Evolutionary conservation across 2,113 vertebrate species (phyloP).

Genomic region (Bungarus multicinctus): DNA sequence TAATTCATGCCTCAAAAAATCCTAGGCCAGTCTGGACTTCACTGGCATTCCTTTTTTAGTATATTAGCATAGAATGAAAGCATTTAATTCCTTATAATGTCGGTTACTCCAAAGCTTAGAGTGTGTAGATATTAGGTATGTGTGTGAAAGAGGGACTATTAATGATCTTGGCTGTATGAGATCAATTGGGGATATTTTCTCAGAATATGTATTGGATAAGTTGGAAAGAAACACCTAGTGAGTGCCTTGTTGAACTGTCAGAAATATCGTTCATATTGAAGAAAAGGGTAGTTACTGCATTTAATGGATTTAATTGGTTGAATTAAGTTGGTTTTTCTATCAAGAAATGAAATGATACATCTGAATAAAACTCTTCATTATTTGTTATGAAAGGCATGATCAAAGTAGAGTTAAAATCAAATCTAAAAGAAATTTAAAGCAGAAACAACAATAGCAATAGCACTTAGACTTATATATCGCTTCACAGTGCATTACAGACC

Average conservation of each 20-base stretch:
- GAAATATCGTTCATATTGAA: background rate
- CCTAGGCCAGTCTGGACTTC: background rate
- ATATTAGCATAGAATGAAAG: background rate
- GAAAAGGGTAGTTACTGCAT: background rate
- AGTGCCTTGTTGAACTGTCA: background rate
- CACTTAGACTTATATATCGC: too few species aligned
- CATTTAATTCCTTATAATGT: conserved; percentile 7
- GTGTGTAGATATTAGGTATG: background rate
- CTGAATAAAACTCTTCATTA: background rate
- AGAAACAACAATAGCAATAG: background rate
- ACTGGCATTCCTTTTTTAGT: background rate
- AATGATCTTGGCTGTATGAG: background rate
- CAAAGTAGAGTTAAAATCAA: background rate
- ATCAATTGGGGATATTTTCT: background rate
- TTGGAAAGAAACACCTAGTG: background rate
- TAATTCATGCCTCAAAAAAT: background rate
- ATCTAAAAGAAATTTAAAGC: background rate
- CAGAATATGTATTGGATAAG: rapidly evolving
- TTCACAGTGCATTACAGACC: too few species aligned
- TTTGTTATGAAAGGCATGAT: background rate
- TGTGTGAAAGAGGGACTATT: background rate
- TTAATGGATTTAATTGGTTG: background rate
- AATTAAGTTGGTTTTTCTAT: background rate
- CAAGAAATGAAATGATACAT: background rate
- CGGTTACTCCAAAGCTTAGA: background rate